Evolutionary conservation across 2,888 invertebrate genomes (phyloP), one percentile per base, ranked within the genome.

Genomic region (Ophioninae sp.): DNA sequence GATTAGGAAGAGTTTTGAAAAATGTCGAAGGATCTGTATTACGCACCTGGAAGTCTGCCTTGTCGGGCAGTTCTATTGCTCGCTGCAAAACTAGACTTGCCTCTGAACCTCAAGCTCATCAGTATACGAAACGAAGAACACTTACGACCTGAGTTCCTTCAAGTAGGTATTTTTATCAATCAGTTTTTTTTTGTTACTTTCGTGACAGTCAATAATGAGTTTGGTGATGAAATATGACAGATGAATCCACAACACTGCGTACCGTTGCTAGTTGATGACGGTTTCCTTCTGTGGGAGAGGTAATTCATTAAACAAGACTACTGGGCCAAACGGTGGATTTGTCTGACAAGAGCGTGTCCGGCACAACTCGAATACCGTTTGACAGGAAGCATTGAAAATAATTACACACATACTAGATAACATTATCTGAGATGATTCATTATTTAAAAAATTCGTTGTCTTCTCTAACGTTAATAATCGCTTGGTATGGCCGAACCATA

Each of bases 231-330:
- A 59, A 22, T 9, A 22, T 94, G 93, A 72, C 90, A 96, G 96
- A 94, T 96, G 92, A 96, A 96, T 91, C 96, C 96, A 3, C 95
- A 96, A 90, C 96, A 96, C 87, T 95, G 95, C 0, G 93, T 96
- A 81, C 96, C 96, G 2, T 95, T 96, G 0, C 94, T 97, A 89
- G 94, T 95, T 87, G 96, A 96, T 89, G 95, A 95, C 88, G 96
- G 96, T 64, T 95, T 96, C 86, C 93, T 94, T 86, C 90, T 96
- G 74, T 96, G 95, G 94, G 96, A 96, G 91, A 96, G 95, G 95
- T 95, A 91, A 88, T 93, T 51, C 0, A 2, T 17, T 10, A 51
- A 51, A 51, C 6, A 30, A 30, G 30, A 30, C 0, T 51, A 17
- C 51, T 3, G 17, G 23, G 6, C 2, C 39, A 20, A 23, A 56